Conservation (phyloP, 2,888 invertebrate genomes). For the Cephonodes hylas region DNA sequence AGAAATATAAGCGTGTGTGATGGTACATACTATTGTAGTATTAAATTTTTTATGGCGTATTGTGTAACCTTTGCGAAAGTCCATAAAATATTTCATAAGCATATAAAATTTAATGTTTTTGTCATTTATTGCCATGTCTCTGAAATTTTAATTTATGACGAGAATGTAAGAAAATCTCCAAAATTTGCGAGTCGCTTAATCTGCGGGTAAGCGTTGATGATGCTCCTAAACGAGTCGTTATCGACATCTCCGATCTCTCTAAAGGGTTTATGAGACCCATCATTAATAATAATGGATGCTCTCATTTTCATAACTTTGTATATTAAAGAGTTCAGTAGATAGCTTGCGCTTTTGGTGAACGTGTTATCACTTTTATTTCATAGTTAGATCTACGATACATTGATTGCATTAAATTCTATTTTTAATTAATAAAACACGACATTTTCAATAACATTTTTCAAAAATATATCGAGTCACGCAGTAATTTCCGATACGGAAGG, state of each 20-base stretch:
- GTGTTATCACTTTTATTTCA: no score
- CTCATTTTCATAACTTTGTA: background rate
- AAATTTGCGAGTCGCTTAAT: background rate
- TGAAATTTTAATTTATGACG: background rate
- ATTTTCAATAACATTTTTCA: no score
- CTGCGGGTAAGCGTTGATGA: background rate
- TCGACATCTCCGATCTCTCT: background rate
- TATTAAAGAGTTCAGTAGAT: background rate
- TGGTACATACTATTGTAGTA: no score
- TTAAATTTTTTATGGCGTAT: no score
- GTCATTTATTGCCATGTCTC: background rate
- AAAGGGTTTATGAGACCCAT: background rate
- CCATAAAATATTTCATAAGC: background rate
- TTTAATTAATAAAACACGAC: no score
- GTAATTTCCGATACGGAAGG: background rate
- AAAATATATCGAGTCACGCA: no score
- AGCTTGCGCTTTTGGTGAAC: background rate
- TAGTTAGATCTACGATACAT: no score
- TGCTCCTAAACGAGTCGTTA: background rate
- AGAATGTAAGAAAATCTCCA: background rate
- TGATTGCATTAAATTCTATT: no score
- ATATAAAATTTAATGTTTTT: background rate
- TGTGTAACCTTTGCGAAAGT: background rate
- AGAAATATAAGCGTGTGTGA: no score
- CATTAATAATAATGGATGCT: slow-evolving; percentile 2